Evolutionary conservation across 2,113 vertebrate genomes (phyloP), one percentile per base, ranked within the genome.

Genomic region (Clarias batrachus): DNA sequence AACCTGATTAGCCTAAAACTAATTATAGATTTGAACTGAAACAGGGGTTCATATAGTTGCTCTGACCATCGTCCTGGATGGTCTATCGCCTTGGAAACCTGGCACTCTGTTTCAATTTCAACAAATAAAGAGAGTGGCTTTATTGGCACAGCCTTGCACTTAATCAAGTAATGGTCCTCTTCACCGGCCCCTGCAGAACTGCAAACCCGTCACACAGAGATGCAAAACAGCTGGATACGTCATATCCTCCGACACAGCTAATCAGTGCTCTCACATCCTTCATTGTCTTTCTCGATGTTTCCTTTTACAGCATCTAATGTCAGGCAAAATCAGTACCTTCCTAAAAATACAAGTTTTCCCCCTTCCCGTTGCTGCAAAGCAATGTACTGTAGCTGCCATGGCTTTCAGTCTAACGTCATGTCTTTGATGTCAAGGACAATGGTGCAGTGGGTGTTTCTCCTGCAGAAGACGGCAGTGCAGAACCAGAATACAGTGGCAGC

Each of bases 401-500:
- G 52, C 41, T 83, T 59, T 65, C 14, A 83, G 71, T 66, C 85
- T 87, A 63, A 76, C 68, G 60, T 87, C 56, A 66, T 70, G 57
- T 86, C 54, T 86, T 12, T 90, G 30, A 57, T 80, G 84, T 84
- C 66, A 86, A 91, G 90, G 88, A 90, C 54, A 90, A 89, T 68
- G 79, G 87, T 84, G 88, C 85, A 70, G 88, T 87, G 74, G 93
- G 86, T 1, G 92, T 94, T 4, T 91, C 94, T 0, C 88, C 59
- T 3, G 92, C 94, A 89, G 96, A 96, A 85, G 96, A 95, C 0
- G 91, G 90, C 3, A 88, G 90, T 4, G 89, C 91, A 0, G 96
- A 97, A n/a, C 91, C 89, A 7, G 93, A 96, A 27, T 89, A 96
- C 85, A 89, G 92, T 0, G 92, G 95, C 1, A 92, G 96, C 0